These are phyloP conservation scores for Pangasius mekongensis DNA, from an alignment of 2,797 vertebrate species.

Conservation along the genomic window DNA sequence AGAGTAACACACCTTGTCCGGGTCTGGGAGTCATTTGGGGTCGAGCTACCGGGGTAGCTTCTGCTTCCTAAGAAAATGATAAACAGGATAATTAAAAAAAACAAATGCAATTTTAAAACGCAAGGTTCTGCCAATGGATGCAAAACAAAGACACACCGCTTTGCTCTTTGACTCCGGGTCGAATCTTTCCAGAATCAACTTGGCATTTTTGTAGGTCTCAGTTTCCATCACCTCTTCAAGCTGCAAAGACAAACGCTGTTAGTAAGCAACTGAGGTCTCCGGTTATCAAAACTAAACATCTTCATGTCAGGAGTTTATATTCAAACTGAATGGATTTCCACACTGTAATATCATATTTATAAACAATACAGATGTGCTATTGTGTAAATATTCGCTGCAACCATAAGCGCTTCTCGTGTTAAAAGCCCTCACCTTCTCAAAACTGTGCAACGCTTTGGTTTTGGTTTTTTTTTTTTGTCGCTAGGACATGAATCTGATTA, in stretches of 20 bases:
- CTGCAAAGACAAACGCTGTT: slow-evolving; percentile 67
- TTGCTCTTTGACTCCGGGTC: slow-evolving; percentile 90
- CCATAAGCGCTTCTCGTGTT: background rate
- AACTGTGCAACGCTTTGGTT: background rate
- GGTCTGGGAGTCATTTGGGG: slow-evolving; percentile 83
- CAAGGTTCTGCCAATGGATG: too few species aligned
- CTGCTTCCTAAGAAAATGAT: slow-evolving; percentile 79
- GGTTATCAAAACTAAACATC: background rate
- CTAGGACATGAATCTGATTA: background rate
- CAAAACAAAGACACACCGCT: slow-evolving; percentile 76
- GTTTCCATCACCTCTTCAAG: slow-evolving; percentile 99
- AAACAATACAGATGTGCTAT: background rate
- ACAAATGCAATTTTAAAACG: background rate
- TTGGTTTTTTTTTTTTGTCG: background rate
- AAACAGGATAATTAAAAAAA: background rate
- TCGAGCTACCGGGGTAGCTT: slow-evolving; percentile 79
- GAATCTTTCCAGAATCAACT: slow-evolving; percentile 95
- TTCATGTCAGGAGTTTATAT: background rate
- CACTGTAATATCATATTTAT: background rate
- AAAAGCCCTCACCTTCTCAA: background rate
- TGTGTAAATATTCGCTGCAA: background rate
- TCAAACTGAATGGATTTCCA: background rate
- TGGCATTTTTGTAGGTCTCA: slow-evolving; percentile 95
- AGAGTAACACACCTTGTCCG: slow-evolving; percentile 85
- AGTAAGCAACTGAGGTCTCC: background rate